A percentile compares a stretch with the other conserved stretches of the same genome.
Evolutionary conservation across 2,113 vertebrate species (phyloP).

Genomic region (Gymnogyps californianus): DNA sequence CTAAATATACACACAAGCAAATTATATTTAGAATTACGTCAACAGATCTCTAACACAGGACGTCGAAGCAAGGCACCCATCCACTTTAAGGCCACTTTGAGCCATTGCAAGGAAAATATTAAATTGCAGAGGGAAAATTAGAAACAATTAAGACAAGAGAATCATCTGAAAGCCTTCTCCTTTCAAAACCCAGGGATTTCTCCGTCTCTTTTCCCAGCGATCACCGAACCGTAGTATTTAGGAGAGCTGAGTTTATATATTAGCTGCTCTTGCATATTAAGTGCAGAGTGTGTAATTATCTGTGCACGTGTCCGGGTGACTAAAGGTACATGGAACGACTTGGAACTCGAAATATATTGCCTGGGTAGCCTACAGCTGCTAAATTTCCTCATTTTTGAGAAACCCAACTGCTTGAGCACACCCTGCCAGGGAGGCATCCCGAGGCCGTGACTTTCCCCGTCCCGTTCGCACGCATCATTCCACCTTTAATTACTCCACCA

Average conservation of each 20-base stretch:
- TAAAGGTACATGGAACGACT: neutral
- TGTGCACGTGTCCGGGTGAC: neutral
- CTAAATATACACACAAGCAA: neutral
- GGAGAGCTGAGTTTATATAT: neutral
- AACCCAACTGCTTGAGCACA: neutral
- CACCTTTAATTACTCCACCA: neutral
- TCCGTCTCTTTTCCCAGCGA: neutral
- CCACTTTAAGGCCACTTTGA: neutral
- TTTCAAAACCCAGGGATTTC: neutral
- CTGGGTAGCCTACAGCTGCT: neutral
- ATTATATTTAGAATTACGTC: neutral
- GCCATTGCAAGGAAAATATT: neutral
- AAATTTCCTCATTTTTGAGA: neutral
- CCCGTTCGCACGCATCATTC: fast-evolving
- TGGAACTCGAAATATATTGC: neutral
- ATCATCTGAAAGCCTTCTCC: neutral
- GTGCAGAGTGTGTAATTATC: neutral
- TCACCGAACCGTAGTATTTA: fast-evolving
- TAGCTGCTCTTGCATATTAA: neutral
- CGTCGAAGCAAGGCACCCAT: neutral
- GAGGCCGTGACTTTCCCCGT: fast-evolving
- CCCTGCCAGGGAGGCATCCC: neutral
- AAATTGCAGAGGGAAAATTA: neutral
- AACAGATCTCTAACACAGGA: neutral
- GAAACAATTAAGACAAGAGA: neutral